phyloP scores from a whole-genome alignment of 92 coral and sea anemone genomes.

The Paragorgia papillata region DNA sequence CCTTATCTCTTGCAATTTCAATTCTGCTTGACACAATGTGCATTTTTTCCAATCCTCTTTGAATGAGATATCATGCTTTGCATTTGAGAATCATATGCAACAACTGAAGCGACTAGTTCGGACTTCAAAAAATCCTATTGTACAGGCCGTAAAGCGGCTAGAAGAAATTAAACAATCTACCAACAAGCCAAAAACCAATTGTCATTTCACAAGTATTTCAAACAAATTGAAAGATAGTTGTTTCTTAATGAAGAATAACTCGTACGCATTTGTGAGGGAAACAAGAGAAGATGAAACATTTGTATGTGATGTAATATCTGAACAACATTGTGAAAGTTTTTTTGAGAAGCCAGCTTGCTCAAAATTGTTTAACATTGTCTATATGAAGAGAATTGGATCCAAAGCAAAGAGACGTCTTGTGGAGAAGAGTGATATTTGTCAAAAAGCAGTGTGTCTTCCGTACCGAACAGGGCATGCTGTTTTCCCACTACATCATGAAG shows the following conservation, averaged over 20 bases:
- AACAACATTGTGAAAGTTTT: neutral
- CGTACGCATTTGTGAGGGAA: constrained; percentile 6
- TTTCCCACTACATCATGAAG: constrained; percentile 5
- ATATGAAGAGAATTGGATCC: neutral
- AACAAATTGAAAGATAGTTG: no score
- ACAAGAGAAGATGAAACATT: neutral
- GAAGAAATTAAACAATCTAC: neutral
- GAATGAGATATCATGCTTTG: constrained; percentile 9
- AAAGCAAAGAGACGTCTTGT: neutral
- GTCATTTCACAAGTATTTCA: neutral
- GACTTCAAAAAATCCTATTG: neutral
- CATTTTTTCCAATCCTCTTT: neutral
- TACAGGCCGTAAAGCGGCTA: constrained; percentile 1
- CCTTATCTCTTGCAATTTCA: neutral
- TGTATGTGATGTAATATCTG: constrained; percentile 1
- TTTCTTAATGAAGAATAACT: neutral
- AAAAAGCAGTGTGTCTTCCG: constrained; percentile 7
- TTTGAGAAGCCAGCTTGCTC: neutral
- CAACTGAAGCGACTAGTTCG: constrained; percentile 13
- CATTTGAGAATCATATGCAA: constrained; percentile 4
- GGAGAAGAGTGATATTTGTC: neutral
- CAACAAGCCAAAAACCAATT: neutral
- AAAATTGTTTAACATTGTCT: no score
- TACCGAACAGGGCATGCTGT: neutral
- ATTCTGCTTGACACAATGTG: constrained; percentile 3